Evolutionary conservation across 2,888 invertebrate genomes (phyloP).

Genomic region (Cinara cedri): DNA sequence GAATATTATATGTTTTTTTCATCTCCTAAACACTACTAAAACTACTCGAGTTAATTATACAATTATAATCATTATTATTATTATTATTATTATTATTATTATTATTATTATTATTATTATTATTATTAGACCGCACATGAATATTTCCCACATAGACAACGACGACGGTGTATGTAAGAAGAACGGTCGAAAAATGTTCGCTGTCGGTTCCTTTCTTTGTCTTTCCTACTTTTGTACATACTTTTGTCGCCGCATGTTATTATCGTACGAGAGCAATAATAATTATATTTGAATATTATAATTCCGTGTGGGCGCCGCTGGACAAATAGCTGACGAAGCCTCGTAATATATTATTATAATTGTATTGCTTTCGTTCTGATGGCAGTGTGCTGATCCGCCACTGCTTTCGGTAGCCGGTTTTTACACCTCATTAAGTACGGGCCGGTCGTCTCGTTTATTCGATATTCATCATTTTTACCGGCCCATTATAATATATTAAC

Average conservation of each 20-base stretch:
- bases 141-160: neutral
- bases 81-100: slow-evolving; percentile 23
- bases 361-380: neutral
- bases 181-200: neutral
- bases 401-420: slow-evolving; percentile 18
- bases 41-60: slow-evolving; percentile 43
- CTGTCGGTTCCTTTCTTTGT: neutral
- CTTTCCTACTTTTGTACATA: slow-evolving; percentile 10
- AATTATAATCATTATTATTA: slow-evolving; percentile 17
- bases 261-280: neutral
- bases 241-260: neutral
- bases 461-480: slow-evolving; percentile 31
- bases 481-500: neutral
- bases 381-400: neutral
- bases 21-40: slow-evolving; percentile 10
- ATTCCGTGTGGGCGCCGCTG: slow-evolving; percentile 17
- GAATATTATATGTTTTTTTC: slow-evolving; percentile 6
- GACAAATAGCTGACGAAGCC: slow-evolving; percentile 32
- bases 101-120: slow-evolving; percentile 18
- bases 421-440: slow-evolving; percentile 45
- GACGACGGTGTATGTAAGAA: neutral
- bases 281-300: slow-evolving; percentile 27
- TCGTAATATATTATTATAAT: neutral
- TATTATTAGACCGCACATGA: neutral
- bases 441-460: slow-evolving; percentile 32